A percentile compares a stretch with the other conserved stretches of the same genome.
Evolutionary conservation across 2,888 invertebrate genomes (phyloP).

Genomic region (Antheraea yamamai): DNA sequence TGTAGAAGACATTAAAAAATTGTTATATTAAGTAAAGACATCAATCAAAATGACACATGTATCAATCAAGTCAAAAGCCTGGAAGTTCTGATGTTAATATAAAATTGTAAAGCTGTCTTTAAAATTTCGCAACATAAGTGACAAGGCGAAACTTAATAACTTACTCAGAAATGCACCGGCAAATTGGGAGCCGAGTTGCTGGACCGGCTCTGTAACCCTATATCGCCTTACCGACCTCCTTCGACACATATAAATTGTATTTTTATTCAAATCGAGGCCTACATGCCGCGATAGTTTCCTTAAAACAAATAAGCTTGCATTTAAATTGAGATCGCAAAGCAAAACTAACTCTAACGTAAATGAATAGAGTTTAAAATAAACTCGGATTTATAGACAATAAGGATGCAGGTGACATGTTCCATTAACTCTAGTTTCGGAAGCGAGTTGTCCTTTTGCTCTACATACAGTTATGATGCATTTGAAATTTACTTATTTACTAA

Average conservation of each 20-base stretch:
- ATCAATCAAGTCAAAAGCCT: conserved; percentile 33
- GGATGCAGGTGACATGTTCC: conserved; percentile 61
- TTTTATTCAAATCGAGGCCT: conserved; percentile 80
- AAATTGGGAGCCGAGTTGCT: conserved; percentile 75
- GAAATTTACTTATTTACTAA: no score
- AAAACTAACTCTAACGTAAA: conserved; percentile 50
- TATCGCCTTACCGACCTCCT: conserved; percentile 71
- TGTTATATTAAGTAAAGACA: conserved; percentile 16
- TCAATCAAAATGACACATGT: conserved; percentile 24
- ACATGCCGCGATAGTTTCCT: conserved; percentile 76
- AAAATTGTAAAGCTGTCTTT: conserved; percentile 50
- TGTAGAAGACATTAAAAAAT: conserved; percentile 13
- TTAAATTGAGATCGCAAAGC: conserved; percentile 36
- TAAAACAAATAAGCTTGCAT: conserved; percentile 76
- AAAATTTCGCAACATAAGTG: conserved; percentile 79
- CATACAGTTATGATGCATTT: conserved; percentile 50
- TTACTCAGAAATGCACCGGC: conserved; percentile 80
- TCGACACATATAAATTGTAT: conserved; percentile 81
- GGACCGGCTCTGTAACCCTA: conserved; percentile 77
- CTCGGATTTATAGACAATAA: conserved; percentile 30
- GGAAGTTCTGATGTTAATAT: conserved; percentile 42
- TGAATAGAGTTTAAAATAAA: conserved; percentile 48
- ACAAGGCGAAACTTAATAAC: conserved; percentile 82
- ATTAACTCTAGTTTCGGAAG: conserved; percentile 65
- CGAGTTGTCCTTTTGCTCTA: conserved; percentile 55